phyloP scores from a whole-genome alignment of 2,113 vertebrate genomes.

The Cranoglanis bouderius region DNA sequence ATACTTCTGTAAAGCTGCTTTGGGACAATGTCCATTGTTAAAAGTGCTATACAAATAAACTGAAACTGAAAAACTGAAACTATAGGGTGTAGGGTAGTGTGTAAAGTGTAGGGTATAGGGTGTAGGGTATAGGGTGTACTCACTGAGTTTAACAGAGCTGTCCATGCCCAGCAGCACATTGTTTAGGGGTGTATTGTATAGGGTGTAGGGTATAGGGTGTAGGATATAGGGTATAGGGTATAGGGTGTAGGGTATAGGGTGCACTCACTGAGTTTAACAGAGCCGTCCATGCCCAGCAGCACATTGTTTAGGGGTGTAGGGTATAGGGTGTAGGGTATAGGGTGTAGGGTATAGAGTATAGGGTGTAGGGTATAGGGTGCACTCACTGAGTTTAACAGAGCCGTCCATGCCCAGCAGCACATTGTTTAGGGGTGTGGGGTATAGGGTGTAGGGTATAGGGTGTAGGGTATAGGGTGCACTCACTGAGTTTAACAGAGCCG shows the following conservation, averaged over 20 bases:
- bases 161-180: background rate
- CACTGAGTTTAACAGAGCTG: no score
- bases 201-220: background rate
- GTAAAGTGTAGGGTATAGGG: no score
- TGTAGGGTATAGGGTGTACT: background rate
- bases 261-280: slow-evolving; percentile 93
- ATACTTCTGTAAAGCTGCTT: no score
- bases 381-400: slow-evolving; percentile 95
- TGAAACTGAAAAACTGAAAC: no score
- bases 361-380: background rate
- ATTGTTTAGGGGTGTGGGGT: slow-evolving; percentile 73
- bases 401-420: slow-evolving; percentile 97
- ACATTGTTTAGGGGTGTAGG: slow-evolving; percentile 76
- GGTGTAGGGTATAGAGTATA: background rate
- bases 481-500: slow-evolving; percentile 96
- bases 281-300: slow-evolving; percentile 95
- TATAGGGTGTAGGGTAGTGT: background rate
- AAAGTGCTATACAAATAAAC: no score
- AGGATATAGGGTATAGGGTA: background rate
- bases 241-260: background rate
- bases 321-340: background rate
- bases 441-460: background rate
- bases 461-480: slow-evolving; percentile 59
- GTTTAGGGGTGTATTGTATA: background rate
- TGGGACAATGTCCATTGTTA: no score